Conservation (phyloP, 2,888 invertebrate genomes). For the Graphium colonna region DNA sequence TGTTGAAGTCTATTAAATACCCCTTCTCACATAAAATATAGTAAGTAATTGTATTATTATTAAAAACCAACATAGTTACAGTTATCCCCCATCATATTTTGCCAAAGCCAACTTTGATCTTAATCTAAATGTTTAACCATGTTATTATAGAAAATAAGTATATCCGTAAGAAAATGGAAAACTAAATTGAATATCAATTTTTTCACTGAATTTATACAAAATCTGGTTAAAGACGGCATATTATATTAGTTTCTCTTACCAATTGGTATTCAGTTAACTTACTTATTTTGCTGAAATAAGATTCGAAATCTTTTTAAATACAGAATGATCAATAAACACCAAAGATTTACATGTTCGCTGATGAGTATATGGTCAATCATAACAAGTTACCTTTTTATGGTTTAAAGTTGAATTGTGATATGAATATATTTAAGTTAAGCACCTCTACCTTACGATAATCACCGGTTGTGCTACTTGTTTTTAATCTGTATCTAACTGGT, state of each 20-base stretch:
- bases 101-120: not conserved
- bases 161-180: too few relatives aligned
- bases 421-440: constrained; percentile 35
- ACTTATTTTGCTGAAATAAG: too few relatives aligned
- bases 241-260: too few relatives aligned
- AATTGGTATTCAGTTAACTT: too few relatives aligned
- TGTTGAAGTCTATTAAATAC: not conserved
- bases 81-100: not conserved
- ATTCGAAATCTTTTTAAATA: too few relatives aligned
- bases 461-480: constrained; percentile 43
- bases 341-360: not conserved
- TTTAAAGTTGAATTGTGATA: not conserved
- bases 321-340: not conserved
- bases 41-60: too few relatives aligned
- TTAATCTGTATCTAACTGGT: constrained; percentile 25
- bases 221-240: too few relatives aligned
- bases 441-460: constrained; percentile 40
- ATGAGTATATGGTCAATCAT: not conserved
- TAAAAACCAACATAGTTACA: too few relatives aligned
- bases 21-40: not conserved
- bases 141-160: constrained; percentile 5
- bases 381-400: not conserved
- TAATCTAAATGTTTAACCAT: not conserved
- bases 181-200: constrained; percentile 23
- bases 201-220: constrained; percentile 28